Base-by-base conservation (phyloP, 1,140 invertebrate species). In the Lithobius niger region DNA sequence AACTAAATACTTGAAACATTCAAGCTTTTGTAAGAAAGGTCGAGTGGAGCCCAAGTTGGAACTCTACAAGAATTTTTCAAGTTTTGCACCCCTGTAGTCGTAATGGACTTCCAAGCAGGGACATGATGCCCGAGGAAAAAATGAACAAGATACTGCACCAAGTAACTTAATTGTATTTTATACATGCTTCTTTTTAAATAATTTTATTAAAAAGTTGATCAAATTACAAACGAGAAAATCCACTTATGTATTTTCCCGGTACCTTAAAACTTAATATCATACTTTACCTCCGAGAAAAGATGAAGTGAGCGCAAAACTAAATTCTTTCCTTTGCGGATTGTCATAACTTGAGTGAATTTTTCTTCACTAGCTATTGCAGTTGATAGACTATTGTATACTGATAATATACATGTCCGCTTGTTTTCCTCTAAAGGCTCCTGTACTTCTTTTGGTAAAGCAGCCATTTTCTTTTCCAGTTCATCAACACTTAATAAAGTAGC, bases 401-500 rank as follows among this genome's bases (percentile, higher is more conserved):
- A 52, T 2, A 3, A 2, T 2, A 55, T 40, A 25, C 21, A 18
- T 6, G 3, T 27, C 2, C 22, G 6, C 27, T 50, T 55, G 16
- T 24, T 42, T 16, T 55, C 54, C 10, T 55, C 13, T 10, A 55
- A 27, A 24, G 25, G 44, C 27, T 21, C 44, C 10, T 40, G 25
- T 15, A 45, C 21, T n/a, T 55, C 44, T 31, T 48, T 25, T 3
- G 54, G 54, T 16, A 55, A 45, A 3, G 44, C 54, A 27, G n/a
- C 43, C 19, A 42, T 40, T 24, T 40, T 55, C 31, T 85, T 85
- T 27, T 79, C 80, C 6, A 83, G 65, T 64, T 86, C 84, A 65
- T 86, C 83, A 0, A 84, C 67, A 63, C 82, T 77, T n/a, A 86
- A 64, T 50, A 84, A 68, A 36, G 82, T 71, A 3, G 79, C 72